Conservation (phyloP, 1,140 invertebrate species). For the Lordiphosa clarofinis region DNA sequence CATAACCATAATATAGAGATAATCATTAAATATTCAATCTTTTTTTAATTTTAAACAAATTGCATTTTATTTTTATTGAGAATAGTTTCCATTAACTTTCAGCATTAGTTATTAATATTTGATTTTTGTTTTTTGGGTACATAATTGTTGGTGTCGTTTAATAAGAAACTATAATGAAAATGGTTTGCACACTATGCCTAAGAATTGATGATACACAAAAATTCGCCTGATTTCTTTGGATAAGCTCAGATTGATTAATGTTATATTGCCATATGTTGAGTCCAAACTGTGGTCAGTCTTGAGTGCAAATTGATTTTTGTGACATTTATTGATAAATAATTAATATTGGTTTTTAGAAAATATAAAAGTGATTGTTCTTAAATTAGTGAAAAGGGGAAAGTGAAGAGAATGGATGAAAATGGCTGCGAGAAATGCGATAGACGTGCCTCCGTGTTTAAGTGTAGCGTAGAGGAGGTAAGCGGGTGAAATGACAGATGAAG, state of each 20-base stretch:
- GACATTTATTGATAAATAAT: slow-evolving; percentile 58
- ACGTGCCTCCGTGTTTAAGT: slow-evolving; percentile 73
- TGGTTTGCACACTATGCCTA: slow-evolving; percentile 43
- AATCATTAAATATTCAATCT: no score
- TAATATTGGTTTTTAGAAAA: slow-evolving; percentile 35
- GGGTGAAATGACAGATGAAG: slow-evolving; percentile 18
- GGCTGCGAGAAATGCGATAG: slow-evolving; percentile 77
- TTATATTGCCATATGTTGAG: slow-evolving; percentile 23
- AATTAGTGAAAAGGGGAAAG: slow-evolving; percentile 28
- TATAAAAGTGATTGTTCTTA: slow-evolving; percentile 34
- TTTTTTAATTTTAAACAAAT: slow-evolving; percentile 30
- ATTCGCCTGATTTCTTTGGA: slow-evolving; percentile 47
- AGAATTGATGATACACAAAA: slow-evolving; percentile 15
- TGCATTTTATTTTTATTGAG: slow-evolving; percentile 35
- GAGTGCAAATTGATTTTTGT: slow-evolving; percentile 31
- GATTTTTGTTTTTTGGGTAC: slow-evolving; percentile 31
- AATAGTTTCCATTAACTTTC: slow-evolving; percentile 23
- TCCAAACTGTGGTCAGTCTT: slow-evolving; percentile 57
- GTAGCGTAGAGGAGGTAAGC: slow-evolving; percentile 58
- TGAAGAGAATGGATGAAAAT: slow-evolving; percentile 42
- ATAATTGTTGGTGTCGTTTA: slow-evolving; percentile 21
- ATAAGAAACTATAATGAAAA: slow-evolving; percentile 43
- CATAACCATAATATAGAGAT: no score
- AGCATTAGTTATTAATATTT: slow-evolving; percentile 38
- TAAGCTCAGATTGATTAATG: slow-evolving; percentile 29